These are phyloP conservation scores for Erythrolamprus reginae DNA, from an alignment of 2,113 vertebrate genomes.

Conservation along the genomic window DNA sequence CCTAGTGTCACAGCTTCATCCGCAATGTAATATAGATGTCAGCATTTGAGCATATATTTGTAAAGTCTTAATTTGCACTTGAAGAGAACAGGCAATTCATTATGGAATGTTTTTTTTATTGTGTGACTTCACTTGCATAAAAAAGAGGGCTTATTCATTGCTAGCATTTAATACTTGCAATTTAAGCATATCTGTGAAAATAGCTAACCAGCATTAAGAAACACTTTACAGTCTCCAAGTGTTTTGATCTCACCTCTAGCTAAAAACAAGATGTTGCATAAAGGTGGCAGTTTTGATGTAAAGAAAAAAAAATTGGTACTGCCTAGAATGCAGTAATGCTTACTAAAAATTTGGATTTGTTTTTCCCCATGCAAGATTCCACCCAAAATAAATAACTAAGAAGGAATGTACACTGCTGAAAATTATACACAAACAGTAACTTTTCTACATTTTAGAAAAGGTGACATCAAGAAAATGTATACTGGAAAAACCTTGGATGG, in stretches of 20 bases:
- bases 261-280: constrained; percentile 30
- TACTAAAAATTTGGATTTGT: not conserved
- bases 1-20: not conserved
- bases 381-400: not conserved
- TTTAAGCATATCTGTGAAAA: not conserved
- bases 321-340: not conserved
- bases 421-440: not conserved
- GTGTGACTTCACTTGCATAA: not conserved
- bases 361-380: not conserved
- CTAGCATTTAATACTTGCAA: not conserved
- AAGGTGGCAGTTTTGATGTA: not conserved
- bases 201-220: constrained; percentile 15
- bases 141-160: not conserved
- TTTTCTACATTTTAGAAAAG: not conserved
- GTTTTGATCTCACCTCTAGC: not conserved
- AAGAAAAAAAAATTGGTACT: not conserved
- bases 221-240: not conserved
- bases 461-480: not conserved
- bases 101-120: not conserved
- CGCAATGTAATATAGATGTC: not conserved
- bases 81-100: not conserved
- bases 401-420: not conserved
- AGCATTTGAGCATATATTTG: not conserved
- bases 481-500: not conserved
- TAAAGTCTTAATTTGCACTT: not conserved